Base-by-base conservation (phyloP, 2,888 invertebrate genomes). In the Globia sparganii region DNA sequence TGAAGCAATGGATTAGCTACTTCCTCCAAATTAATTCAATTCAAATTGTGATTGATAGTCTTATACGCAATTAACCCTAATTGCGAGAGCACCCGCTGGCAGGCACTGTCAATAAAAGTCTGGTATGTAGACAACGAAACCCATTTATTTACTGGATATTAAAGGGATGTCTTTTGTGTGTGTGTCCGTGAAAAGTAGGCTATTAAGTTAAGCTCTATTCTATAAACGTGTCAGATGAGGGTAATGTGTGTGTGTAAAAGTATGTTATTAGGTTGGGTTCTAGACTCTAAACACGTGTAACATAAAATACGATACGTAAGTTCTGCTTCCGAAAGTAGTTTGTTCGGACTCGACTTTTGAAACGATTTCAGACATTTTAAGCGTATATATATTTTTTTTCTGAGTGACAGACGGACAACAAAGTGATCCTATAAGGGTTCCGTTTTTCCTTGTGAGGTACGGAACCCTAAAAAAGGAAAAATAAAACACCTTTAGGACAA, bases 141-240 rank as follows among this genome's bases (percentile, higher is more conserved):
- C 78, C 84, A 86, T 82, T 84, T 80, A 84, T 87, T 86, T 84
- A 88, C 66, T 65, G 71, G 59, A 75, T 85, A 83, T 85, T 87
- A 85, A 77, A 85, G 67, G 72, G 65, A 59, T 46, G 62, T 8
- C 18, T 28, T 43, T 0, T 6, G 13, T 43, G 15, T 70, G 31
- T 3, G 53, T 69, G 56, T n/a, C 49, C 21, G 37, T 74, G 25
- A 11, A 4, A 61, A 61, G 37, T 53, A 40, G 28, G 43, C 34
- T 37, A 34, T 34, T n/a, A 34, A 2, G 31, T 31, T 69, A 9
- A 11, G 4, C 11, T 9, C 53, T 25, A 53, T n/a, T n/a, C n/a
- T n/a, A n/a, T n/a, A 53, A 53, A 53, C 11, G 11, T 53, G 53
- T n/a, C 53, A n/a, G n/a, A n/a, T n/a, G 11, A 53, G 1, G 9